Conservation (phyloP, 30 jellyfish, hydroid and myxozoan genomes). For the Hydractinia echinata region DNA sequence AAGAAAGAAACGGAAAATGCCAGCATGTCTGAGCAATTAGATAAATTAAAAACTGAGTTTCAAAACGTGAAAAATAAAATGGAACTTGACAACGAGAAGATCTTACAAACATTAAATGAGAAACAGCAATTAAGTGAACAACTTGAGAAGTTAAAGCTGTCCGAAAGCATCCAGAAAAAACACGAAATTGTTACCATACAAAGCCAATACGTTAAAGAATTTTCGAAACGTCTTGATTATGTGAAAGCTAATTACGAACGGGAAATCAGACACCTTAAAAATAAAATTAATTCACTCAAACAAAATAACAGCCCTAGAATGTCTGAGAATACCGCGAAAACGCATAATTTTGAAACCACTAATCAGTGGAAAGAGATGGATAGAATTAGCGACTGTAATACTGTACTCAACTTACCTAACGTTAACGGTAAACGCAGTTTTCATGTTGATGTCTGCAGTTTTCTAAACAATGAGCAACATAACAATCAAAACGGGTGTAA, state of each 20-base stretch:
- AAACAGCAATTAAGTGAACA: constrained; percentile 46
- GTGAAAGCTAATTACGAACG: constrained; percentile 66
- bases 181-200: constrained; percentile 57
- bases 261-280: constrained; percentile 66
- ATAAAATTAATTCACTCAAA: neutral
- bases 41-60: constrained; percentile 21
- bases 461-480: neutral
- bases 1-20: constrained; percentile 63
- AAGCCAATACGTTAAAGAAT: constrained; percentile 65
- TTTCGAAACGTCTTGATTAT: constrained; percentile 70
- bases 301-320: neutral
- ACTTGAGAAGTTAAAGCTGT: constrained; percentile 28
- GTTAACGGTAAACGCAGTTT: neutral
- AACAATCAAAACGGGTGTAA: neutral
- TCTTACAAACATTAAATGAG: constrained; percentile 43
- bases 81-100: constrained; percentile 43
- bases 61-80: constrained; percentile 24
- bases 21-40: constrained; percentile 41
- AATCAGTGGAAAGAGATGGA: neutral
- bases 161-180: constrained; percentile 23
- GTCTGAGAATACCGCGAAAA: neutral
- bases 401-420: neutral
- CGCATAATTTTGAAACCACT: too few relatives aligned
- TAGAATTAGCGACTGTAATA: neutral
- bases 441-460: neutral